Evolutionary conservation across 2,888 invertebrate species (phyloP), one percentile per base, ranked within the genome.

Genomic region (Busseola fusca): DNA sequence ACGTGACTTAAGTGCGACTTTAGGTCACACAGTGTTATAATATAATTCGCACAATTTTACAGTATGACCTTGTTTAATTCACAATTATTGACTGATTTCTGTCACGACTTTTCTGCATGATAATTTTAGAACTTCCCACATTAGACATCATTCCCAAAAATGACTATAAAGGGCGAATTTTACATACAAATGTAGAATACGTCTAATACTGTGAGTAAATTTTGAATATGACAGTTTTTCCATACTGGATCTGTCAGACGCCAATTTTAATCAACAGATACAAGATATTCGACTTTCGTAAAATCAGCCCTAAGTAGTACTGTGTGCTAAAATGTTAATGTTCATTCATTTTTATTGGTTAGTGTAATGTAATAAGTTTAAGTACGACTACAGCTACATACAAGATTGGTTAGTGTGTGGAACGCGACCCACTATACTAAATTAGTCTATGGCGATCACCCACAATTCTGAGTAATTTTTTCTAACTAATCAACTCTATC

Each of bases 321-420:
- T 58, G 56, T 45, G 72, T 56, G 63, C 59, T 56, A 45, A 69
- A 71, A 66, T 68, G n/a, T 52, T 18, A 74, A 64, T 69, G 76
- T 76, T 74, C 48, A 73, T 78, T 81, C 14, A 83, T 80, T 78
- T 83, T 69, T 69, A 81, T 76, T 34, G 73, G 69, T 72, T 69
- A 71, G 45, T 63, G 66, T 70, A 74, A 77, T 60, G 68, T 69
- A 75, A 76, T 73, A 80, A 77, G 80, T 80, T 85, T 88, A 88
- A 88, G 86, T 88, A 88, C 86, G 86, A 64, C 83, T 88, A 88
- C 56, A 82, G 70, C 72, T 83, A 83, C 72, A 76, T 84, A 78
- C 79, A 81, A 85, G 83, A 85, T 84, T 86, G 85, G 86, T 88
- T 86, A 76, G 79, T 74, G 74, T 78, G 75, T 74, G 63, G 76